Base-by-base conservation (phyloP, 2,797 vertebrate genomes). In the Lophotriccus pileatus region DNA sequence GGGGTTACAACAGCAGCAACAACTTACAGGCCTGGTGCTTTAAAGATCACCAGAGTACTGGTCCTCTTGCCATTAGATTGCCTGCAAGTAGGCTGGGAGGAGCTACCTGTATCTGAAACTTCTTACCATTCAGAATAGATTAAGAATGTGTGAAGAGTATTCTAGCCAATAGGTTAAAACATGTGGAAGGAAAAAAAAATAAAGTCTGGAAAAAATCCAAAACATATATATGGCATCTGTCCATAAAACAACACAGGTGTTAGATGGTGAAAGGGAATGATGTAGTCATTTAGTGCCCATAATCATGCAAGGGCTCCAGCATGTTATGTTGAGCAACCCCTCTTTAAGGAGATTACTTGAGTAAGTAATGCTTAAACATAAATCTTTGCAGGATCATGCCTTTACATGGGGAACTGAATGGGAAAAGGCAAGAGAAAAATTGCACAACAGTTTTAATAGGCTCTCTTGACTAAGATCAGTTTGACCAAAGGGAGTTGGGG, bases 1-100 rank as follows among this genome's bases (percentile, higher is more conserved):
- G 89, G 94, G 76, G 91, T 83, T 89, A 79, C 78, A 90, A 59
- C 82, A 59, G 60, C 91, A 94, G 69, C n/a, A 30, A n/a, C 62
- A 28, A 89, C 55, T 92, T 90, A 69, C 53, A 84, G 97, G 89
- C 73, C 70, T 63, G 22, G 72, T 83, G 24, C 37, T 94, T 95
- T 94, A 86, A 90, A 84, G 39, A 32, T 67, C 76, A 14, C 88
- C 20, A 39, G 76, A 59, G 58, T 14, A 6, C 50, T 64, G 44
- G 39, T 34, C 34, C 30, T 85, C 89, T 53, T 44, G 22, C 44
- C 36, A 16, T 27, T n/a, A 41, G 72, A 80, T 39, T 95, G 67
- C 46, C 66, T 60, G 50, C 24, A 70, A 74, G 72, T 4, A 14
- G 63, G 67, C 39, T 56, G 73, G 78, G 84, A 94, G 92, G 59